phyloP scores from a whole-genome alignment of 2,888 invertebrate species.

The Caenorhabditis sp. region DNA sequence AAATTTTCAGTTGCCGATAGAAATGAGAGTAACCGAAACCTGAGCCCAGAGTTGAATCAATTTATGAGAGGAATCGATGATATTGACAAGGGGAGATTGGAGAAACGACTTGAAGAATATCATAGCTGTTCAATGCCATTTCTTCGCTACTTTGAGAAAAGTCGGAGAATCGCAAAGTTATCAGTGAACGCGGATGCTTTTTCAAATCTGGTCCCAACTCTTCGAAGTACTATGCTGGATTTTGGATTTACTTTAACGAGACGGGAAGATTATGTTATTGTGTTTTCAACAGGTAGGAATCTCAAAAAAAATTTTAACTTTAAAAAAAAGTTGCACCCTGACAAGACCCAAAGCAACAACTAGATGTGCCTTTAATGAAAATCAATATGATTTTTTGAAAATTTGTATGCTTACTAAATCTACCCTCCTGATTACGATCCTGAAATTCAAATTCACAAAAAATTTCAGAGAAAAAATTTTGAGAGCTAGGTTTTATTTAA shows the following conservation, averaged over 20 bases:
- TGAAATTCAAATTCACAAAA: no score
- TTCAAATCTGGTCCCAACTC: constrained; percentile 42
- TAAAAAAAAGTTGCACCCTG: no score
- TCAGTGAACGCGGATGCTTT: constrained; percentile 17
- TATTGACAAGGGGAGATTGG: constrained; percentile 65
- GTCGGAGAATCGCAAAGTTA: constrained; percentile 55
- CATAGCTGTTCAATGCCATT: constrained; percentile 65
- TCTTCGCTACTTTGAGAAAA: constrained; percentile 60
- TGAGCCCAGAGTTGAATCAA: constrained; percentile 53
- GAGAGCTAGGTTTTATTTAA: no score
- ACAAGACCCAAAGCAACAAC: no score
- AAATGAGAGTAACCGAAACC: constrained; percentile 15
- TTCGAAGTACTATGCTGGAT: constrained; percentile 32
- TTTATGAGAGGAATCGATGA: constrained; percentile 66
- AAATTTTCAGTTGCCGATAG: not conserved
- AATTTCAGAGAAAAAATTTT: no score
- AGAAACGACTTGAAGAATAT: constrained; percentile 65
- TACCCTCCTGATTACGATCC: no score
- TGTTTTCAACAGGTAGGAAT: constrained; percentile 31
- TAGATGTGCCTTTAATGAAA: no score
- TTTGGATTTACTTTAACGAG: constrained; percentile 45
- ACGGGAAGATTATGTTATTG: constrained; percentile 33
- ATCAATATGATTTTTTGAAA: no score
- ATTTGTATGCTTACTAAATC: no score
- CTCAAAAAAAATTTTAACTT: no score